Conservation (phyloP, 2,113 vertebrate genomes). For the Perca flavescens region DNA sequence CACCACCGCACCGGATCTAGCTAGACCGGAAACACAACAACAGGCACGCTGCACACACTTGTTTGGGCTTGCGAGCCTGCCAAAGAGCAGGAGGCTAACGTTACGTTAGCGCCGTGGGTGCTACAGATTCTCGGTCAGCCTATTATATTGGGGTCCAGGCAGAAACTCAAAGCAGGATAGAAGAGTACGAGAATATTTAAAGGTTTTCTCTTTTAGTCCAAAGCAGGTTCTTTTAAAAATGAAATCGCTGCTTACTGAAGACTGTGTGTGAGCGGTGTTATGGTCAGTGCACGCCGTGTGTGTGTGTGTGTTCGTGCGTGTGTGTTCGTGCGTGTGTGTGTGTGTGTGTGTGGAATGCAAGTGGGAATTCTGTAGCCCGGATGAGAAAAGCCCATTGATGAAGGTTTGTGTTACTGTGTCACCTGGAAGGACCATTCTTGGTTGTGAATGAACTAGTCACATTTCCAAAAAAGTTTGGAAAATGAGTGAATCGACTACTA, state of each 20-base stretch:
- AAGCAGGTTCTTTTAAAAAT: not conserved
- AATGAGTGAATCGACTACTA: not conserved
- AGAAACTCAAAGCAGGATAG: not conserved
- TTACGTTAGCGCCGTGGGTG: no score
- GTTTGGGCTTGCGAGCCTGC: no score
- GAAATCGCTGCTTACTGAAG: not conserved
- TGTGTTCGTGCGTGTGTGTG: conserved; percentile 1
- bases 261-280: not conserved
- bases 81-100: no score
- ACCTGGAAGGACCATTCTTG: not conserved
- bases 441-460: not conserved
- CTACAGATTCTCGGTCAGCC: not conserved
- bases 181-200: conserved; percentile 17
- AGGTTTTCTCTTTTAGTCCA: conserved; percentile 16
- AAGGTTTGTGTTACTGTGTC: conserved; percentile 12
- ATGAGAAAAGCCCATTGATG: conserved; percentile 51
- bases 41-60: no score
- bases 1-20: no score
- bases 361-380: conserved; percentile 51
- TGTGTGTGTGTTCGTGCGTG: conserved; percentile 7
- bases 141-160: not conserved
- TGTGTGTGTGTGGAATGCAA: conserved; percentile 29
- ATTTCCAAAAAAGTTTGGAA: not conserved
- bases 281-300: not conserved
- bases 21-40: no score